Evolutionary conservation across 2,113 vertebrate genomes (phyloP).

Genomic region (Gadus chalcogrammus): DNA sequence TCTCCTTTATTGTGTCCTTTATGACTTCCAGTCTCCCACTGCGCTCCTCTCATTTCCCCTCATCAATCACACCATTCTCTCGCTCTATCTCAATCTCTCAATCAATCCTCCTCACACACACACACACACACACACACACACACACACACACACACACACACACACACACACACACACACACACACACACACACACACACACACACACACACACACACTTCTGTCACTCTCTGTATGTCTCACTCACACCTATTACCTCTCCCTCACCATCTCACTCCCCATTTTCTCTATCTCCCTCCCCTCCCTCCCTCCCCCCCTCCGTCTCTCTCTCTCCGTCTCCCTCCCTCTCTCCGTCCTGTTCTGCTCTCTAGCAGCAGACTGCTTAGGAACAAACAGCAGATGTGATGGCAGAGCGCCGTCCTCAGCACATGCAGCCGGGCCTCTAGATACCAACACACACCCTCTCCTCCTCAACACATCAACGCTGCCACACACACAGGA

Average conservation of each 20-base stretch:
- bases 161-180: too few relatives aligned
- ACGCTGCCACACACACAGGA: neutral
- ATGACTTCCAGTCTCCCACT: neutral
- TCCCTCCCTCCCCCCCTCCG: too few relatives aligned
- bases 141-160: too few relatives aligned
- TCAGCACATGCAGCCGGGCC: neutral
- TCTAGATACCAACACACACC: neutral
- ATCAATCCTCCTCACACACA: too few relatives aligned
- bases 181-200: too few relatives aligned
- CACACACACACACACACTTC: too few relatives aligned
- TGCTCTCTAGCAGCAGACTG: slow-evolving; percentile 8
- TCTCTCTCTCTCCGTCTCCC: too few relatives aligned
- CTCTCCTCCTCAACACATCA: too few relatives aligned
- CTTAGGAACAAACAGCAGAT: slow-evolving; percentile 27
- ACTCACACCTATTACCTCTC: neutral
- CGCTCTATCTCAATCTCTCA: too few relatives aligned
- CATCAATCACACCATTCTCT: too few relatives aligned
- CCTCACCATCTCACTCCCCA: neutral
- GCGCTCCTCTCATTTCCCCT: neutral
- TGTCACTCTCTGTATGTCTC: neutral
- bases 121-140: too few relatives aligned
- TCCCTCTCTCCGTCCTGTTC: neutral
- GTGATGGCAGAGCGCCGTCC: slow-evolving; percentile 3
- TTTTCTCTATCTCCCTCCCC: too few relatives aligned
- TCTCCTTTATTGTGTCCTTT: neutral